Base-by-base conservation (phyloP, 2,797 vertebrate genomes). In the Phalanger gymnotis region DNA sequence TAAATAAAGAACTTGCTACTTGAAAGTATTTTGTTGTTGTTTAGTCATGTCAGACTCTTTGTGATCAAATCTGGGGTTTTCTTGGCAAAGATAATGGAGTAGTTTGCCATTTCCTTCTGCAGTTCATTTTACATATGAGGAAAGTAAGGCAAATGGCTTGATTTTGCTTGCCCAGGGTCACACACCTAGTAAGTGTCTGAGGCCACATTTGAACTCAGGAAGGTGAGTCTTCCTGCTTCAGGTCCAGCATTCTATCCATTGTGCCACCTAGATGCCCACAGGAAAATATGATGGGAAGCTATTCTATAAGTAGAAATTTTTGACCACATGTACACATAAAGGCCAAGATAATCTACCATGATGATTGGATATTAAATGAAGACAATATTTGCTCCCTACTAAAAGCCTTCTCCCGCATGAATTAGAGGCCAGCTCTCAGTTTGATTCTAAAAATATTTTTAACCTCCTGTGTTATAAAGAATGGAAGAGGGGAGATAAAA, bases 261-360 rank as follows among this genome's bases (percentile, higher is more conserved):
- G 22, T 87, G 25, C 9, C 22, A 81, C 7, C 2, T 40, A 81
- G n/a, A 0, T 81, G 40, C 3, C 96, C 96, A 94, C 5, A 7
- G 51, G 53, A 96, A 96, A 90, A 93, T n/a, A 30, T 91, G 93
- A 54, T 51, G 93, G 95, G 95, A 97, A 73, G 58, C 51, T 95
- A 34, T 95, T 91, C 58, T 92, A 66, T 47, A 28, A 91, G 58
- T 61, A 87, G 58, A 96, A 96, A 57, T 14, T 53, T 31, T 91
- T 55, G 81, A 54, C 53, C 93, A 94, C 0, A 1, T 58, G 95
- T 0, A 94, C 0, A 95, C 92, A 53, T 53, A 92, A 73, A 90
- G 10, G n/a, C 94, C 90, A 95, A 92, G 54, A 94, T 96, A 93
- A 97, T 97, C 95, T 91, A 55, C 53, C 53, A 96, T 28, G 47